phyloP scores from a whole-genome alignment of 2,797 vertebrate genomes.

The Notolepis coatsorum region DNA sequence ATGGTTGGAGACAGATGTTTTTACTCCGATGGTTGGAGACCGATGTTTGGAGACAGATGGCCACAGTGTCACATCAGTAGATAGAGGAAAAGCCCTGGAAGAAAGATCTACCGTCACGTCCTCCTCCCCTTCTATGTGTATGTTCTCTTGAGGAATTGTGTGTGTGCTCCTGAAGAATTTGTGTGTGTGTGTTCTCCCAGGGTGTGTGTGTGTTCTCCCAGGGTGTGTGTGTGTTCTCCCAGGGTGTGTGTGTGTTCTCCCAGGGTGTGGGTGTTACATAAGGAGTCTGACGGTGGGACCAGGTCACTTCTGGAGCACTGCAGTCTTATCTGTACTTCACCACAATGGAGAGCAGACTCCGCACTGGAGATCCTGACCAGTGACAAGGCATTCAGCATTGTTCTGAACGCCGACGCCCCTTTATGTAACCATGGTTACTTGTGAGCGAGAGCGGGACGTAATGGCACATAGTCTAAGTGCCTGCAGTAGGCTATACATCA shows the following conservation, averaged over 20 bases:
- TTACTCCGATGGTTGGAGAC: background rate
- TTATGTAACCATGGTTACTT: too few species aligned
- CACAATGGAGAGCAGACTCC: too few species aligned
- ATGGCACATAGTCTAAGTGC: too few species aligned
- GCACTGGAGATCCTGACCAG: too few species aligned
- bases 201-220: constrained; percentile 48
- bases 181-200: constrained; percentile 22
- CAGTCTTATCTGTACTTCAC: too few species aligned
- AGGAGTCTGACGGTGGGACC: background rate
- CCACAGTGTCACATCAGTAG: constrained; percentile 41
- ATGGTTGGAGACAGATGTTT: constrained; percentile 10
- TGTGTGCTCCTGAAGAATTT: constrained; percentile 7
- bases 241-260: constrained; percentile 51
- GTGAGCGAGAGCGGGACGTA: too few species aligned
- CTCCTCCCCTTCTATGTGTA: constrained; percentile 36
- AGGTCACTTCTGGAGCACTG: too few species aligned
- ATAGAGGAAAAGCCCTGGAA: constrained; percentile 38
- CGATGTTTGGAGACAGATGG: background rate
- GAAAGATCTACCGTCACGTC: constrained; percentile 42
- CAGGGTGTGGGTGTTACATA: constrained; percentile 5
- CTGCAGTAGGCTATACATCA: too few species aligned
- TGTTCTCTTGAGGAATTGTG: background rate
- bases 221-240: constrained; percentile 7
- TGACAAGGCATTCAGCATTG: too few species aligned
- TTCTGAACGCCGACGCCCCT: too few species aligned